Percentiles rank a stretch among this genome's conserved stretches.
These are phyloP conservation scores for Hypomecis atomaria DNA, from an alignment of 2,888 invertebrate genomes.

Conservation along the genomic window DNA sequence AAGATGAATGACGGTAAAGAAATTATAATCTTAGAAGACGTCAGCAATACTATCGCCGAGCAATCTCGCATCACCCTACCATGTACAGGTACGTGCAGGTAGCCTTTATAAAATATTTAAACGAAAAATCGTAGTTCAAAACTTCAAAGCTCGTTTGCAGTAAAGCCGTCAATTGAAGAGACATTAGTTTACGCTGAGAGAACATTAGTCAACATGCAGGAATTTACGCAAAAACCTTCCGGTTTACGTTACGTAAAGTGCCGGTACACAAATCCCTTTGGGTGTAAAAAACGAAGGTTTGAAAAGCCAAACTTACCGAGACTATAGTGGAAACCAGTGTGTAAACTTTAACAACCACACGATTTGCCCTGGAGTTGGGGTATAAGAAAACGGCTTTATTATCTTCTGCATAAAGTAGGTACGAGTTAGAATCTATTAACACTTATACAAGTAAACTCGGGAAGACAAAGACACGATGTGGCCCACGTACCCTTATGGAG, in stretches of 20 bases:
- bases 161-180: conserved; percentile 52
- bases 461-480: too few species aligned
- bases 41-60: too few species aligned
- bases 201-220: conserved; percentile 53
- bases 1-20: too few species aligned
- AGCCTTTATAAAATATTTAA: conserved; percentile 34
- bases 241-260: conserved; percentile 52
- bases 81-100: not conserved
- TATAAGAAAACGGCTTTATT: too few species aligned
- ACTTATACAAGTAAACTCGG: too few species aligned
- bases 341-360: not conserved
- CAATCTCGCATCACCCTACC: not conserved
- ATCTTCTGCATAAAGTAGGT: too few species aligned
- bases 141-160: conserved; percentile 46
- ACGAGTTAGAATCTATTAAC: too few species aligned
- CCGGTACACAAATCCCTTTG: conserved; percentile 61
- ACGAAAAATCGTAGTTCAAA: conserved; percentile 27
- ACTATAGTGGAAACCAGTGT: conserved; percentile 19
- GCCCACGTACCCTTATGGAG: too few species aligned
- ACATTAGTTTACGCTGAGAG: conserved; percentile 51
- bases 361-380: too few species aligned
- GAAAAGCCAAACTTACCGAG: conserved; percentile 61
- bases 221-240: conserved; percentile 50
- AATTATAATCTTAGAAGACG: too few species aligned
- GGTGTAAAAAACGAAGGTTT: conserved; percentile 67